Conservation (phyloP, 2,888 invertebrate species). For the Ctenicera cuprea region DNA sequence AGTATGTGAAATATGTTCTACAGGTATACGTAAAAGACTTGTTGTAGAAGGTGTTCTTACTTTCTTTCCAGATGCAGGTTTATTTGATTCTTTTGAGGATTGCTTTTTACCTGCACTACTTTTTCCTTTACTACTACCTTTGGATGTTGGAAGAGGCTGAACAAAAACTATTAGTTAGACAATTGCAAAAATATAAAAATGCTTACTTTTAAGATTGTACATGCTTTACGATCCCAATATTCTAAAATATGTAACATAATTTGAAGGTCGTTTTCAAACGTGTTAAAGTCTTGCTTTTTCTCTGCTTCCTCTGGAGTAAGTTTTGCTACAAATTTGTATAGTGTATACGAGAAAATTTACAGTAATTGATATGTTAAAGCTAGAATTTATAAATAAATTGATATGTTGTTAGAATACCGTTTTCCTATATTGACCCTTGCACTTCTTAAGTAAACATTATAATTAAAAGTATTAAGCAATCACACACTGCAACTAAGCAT, state of each 20-base stretch:
- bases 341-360: neutral
- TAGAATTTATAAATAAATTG: too few species aligned
- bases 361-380: neutral
- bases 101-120: slow-evolving; percentile 23
- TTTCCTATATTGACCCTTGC: too few species aligned
- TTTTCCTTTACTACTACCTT: slow-evolving; percentile 24
- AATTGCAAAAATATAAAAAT: slow-evolving; percentile 4
- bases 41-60: neutral
- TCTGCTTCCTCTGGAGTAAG: slow-evolving; percentile 47
- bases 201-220: neutral
- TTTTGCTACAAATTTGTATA: slow-evolving; percentile 10
- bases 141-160: neutral
- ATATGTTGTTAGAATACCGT: too few species aligned
- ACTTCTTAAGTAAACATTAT: too few species aligned
- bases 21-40: neutral
- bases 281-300: slow-evolving; percentile 50
- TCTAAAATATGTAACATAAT: slow-evolving; percentile 62
- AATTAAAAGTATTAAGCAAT: too few species aligned
- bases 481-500: too few species aligned
- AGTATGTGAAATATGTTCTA: neutral
- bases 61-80: slow-evolving; percentile 14
- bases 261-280: slow-evolving; percentile 57
- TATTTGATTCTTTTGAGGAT: slow-evolving; percentile 21
- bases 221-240: slow-evolving; percentile 63
- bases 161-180: neutral